Percentiles rank a stretch among this genome's conserved stretches.
Conservation (phyloP, 1,140 invertebrate species). For the Thalassaphorura encarpata region DNA sequence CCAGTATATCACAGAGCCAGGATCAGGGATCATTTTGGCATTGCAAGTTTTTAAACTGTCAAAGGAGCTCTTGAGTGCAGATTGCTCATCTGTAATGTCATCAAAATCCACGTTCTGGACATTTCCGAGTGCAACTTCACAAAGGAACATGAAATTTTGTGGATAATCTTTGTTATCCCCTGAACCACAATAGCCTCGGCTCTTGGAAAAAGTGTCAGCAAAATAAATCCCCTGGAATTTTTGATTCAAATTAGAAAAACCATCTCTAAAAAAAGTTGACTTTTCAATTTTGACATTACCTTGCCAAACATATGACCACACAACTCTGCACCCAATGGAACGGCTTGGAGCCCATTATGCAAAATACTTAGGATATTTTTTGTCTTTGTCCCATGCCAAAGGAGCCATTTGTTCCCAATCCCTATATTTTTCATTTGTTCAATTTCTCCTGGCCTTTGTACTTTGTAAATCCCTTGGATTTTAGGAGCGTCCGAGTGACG, state of each 20-base stretch:
- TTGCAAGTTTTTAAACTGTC: conserved; percentile 24
- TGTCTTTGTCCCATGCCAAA: conserved; percentile 42
- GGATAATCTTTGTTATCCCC: not conserved
- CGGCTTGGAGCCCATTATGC: conserved; percentile 36
- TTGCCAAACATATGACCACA: conserved; percentile 39
- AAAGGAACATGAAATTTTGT: conserved; percentile 19
- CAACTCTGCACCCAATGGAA: conserved; percentile 37
- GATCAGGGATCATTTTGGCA: conserved; percentile 18
- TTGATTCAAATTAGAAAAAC: not conserved
- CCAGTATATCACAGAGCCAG: conserved; percentile 18
- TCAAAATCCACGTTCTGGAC: conserved; percentile 3
- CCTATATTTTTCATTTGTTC: conserved; percentile 22
- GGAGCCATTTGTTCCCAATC: conserved; percentile 36
- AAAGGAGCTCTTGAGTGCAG: not conserved
- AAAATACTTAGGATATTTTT: conserved; percentile 41
- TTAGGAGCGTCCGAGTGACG: conserved; percentile 34
- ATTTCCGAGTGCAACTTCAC: conserved; percentile 29
- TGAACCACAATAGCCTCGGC: conserved; percentile 18
- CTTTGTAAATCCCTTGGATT: conserved; percentile 37
- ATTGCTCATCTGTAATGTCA: not conserved
- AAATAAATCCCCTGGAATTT: conserved; percentile 39
- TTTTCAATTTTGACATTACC: conserved; percentile 8
- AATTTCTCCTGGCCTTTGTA: conserved; percentile 35
- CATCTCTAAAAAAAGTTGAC: not conserved
- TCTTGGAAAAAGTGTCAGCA: conserved; percentile 40